Evolutionary conservation across 2,113 vertebrate genomes (phyloP).

Genomic region (Erythrocercus mccallii): DNA sequence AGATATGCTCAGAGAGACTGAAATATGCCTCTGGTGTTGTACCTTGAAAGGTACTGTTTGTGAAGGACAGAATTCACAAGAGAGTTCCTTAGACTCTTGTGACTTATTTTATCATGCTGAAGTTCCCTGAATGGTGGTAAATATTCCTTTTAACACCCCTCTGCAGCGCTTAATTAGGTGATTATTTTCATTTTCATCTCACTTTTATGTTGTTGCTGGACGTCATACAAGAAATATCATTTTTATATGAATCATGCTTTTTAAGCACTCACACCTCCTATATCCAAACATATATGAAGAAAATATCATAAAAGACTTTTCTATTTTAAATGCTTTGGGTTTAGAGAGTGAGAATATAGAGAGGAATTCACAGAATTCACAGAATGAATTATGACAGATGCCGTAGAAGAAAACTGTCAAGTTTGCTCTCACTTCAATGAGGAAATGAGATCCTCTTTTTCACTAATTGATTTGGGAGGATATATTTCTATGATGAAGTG

Average conservation of each 20-base stretch:
- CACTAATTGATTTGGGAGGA: background rate
- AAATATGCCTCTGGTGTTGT: background rate
- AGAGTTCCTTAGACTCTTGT: background rate
- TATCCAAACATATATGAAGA: background rate
- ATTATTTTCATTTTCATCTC: background rate
- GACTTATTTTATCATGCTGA: background rate
- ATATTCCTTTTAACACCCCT: background rate
- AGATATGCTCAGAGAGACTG: background rate
- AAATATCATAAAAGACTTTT: background rate
- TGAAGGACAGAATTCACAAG: background rate
- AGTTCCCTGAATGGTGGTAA: background rate
- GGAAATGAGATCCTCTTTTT: background rate
- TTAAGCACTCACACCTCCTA: background rate
- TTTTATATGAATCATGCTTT: slow-evolving; percentile 20
- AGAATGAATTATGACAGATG: background rate
- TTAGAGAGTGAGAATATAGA: background rate
- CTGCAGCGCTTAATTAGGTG: background rate
- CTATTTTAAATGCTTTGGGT: background rate
- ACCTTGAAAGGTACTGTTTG: background rate
- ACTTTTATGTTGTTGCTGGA: background rate
- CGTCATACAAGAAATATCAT: background rate
- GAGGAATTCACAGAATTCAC: background rate
- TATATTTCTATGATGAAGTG: background rate
- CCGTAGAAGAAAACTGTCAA: background rate
- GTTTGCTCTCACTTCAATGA: background rate